A percentile compares a stretch with the other conserved stretches of the same genome.
These are phyloP conservation scores for Leucopsar rothschildi DNA, from an alignment of 2,113 vertebrate genomes.

Conservation along the genomic window DNA sequence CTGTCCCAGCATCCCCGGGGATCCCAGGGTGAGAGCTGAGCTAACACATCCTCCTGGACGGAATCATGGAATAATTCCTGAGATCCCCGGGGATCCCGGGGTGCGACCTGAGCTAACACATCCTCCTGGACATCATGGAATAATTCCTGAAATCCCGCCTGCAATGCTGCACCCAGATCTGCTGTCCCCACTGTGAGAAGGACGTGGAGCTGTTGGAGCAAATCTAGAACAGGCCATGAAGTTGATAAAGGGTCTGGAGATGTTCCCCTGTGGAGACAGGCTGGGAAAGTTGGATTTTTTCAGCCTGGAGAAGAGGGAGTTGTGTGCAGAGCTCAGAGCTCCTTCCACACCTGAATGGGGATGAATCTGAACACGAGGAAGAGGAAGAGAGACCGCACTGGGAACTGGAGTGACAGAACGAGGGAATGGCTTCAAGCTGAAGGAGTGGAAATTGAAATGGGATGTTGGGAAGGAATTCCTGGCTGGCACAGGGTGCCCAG, in stretches of 20 bases:
- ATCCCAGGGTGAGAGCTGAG: too few species aligned
- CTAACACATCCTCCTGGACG: too few species aligned
- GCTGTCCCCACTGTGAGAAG: rapidly evolving
- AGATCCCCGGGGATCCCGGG: too few species aligned
- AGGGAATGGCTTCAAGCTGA: not conserved
- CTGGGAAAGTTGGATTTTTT: rapidly evolving
- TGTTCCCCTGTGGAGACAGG: rapidly evolving
- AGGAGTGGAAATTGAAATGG: too few species aligned
- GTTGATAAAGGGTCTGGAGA: not conserved
- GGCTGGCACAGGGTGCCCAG: not conserved
- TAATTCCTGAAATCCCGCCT: rapidly evolving
- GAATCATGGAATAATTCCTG: too few species aligned
- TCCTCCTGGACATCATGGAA: not conserved
- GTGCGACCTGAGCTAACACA: not conserved
- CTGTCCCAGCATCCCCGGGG: too few species aligned
- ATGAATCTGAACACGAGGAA: too few species aligned
- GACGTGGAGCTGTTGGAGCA: rapidly evolving
- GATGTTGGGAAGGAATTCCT: not conserved
- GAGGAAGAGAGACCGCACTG: rapidly evolving
- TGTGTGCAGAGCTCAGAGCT: not conserved
- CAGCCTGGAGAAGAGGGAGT: not conserved
- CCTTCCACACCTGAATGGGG: too few species aligned
- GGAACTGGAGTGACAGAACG: not conserved
- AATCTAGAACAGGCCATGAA: rapidly evolving
- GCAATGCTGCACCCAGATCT: rapidly evolving